Evolutionary conservation across 2,113 vertebrate genomes (phyloP).

Genomic region (Vulpes lagopus): DNA sequence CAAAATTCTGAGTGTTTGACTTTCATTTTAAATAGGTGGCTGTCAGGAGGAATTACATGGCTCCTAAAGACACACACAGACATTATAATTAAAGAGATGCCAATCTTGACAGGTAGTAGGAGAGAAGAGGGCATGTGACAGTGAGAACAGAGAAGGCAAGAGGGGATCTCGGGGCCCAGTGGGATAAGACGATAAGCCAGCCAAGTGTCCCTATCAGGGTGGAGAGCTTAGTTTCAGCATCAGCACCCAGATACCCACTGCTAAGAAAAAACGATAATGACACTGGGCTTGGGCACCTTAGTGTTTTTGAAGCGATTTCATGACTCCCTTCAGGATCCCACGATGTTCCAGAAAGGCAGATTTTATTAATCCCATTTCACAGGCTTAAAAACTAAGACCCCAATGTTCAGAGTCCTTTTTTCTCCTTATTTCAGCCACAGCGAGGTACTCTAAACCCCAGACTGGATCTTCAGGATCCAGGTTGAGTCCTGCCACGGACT

Average conservation of each 20-base stretch:
- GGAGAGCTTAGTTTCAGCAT: background rate
- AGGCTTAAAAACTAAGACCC: background rate
- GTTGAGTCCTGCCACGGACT: too few species aligned
- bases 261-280: rapidly evolving
- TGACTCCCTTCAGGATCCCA: background rate
- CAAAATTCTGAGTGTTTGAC: constrained; percentile 87
- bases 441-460: background rate
- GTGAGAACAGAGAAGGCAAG: constrained; percentile 63
- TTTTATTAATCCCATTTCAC: background rate
- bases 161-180: background rate
- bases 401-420: background rate
- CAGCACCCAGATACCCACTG: background rate
- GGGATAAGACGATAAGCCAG: background rate
- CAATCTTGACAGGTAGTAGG: constrained; percentile 86
- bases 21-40: constrained; percentile 88
- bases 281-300: background rate
- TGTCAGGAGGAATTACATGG: constrained; percentile 87
- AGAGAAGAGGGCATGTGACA: constrained; percentile 77
- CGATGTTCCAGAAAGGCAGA: background rate
- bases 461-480: background rate
- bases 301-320: background rate
- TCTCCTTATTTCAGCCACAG: background rate
- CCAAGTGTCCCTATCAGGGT: background rate
- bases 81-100: constrained; percentile 87
- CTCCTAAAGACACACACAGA: constrained; percentile 86